Base-by-base conservation (phyloP, 1,140 invertebrate species). In the Sycobia sp. region DNA sequence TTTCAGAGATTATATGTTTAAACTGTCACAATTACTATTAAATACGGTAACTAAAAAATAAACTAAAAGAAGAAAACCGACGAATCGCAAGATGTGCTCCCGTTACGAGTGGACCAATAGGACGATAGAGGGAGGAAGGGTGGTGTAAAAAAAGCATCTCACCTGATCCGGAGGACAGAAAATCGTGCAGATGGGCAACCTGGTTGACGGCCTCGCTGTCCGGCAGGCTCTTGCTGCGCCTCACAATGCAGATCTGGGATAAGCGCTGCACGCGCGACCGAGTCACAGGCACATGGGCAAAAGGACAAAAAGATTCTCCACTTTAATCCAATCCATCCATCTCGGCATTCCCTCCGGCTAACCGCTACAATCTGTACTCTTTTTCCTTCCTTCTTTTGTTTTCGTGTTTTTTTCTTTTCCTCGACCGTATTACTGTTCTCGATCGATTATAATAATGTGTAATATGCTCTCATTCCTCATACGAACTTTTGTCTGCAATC, bases 161-260 rank as follows among this genome's bases (percentile, higher is more conserved):
- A 78, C 76, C 76, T 68, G 71, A 74, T 73, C 72, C 71, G 27
- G 75, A 74, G 8, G 72, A 73, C 49, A 77, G 67, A 50, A 77
- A 66, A 55, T 79, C 77, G 62, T 74, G 71, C 50, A 78, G 66
- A 27, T 76, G 73, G 39, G 73, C 66, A 11, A 57, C 68, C 18
- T 70, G 73, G 50, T 75, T 73, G 22, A 70, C 71, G 36, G 73
- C 73, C 16, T 77, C 76, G 55, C 68, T 74, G 64, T 75, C 75
- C 47, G 77, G 76, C 47, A 79, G 71, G 64, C 77, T 79, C 68
- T 69, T 69, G 65, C 76, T 79, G 27, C 77, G 74, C 60, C 70
- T 75, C 41, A 78, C 72, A 60, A 73, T 74, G 57, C 73, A 73
- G 55, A 75, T 74, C 57, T 75, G 70, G 14, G 75, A 69, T 62